phyloP scores from a whole-genome alignment of 2,888 invertebrate genomes.

The Melinaea marsaeus region DNA sequence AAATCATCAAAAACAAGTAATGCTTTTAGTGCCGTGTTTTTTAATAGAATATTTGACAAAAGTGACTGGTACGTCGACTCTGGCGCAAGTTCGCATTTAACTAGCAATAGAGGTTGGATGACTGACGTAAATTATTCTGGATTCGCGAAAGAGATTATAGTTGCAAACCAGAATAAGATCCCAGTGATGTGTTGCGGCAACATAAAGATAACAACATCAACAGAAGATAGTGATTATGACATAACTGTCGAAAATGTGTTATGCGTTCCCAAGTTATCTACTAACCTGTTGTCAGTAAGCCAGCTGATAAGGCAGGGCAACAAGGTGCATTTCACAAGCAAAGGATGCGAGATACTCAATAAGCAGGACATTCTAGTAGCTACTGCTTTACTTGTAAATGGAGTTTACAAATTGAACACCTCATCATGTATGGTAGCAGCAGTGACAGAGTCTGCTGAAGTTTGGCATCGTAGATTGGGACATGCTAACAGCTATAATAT shows the following conservation, averaged over 20 bases:
- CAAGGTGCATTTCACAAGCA: conserved; percentile 18
- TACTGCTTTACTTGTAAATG: too few species aligned
- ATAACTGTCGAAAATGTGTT: conserved; percentile 22
- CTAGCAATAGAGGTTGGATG: conserved; percentile 16
- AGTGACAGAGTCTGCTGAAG: conserved; percentile 9
- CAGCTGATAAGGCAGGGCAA: conserved; percentile 24
- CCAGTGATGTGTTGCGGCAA: conserved; percentile 26
- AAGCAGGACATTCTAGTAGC: too few species aligned
- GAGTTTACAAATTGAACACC: conserved; percentile 19
- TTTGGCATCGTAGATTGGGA: conserved; percentile 29
- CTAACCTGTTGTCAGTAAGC: conserved; percentile 25
- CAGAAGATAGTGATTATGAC: conserved; percentile 19
- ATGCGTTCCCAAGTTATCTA: conserved; percentile 20
- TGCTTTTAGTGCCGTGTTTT: conserved; percentile 32
- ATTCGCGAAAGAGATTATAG: too few species aligned
- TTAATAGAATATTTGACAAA: conserved; percentile 23
- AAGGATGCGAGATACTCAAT: conserved; percentile 16
- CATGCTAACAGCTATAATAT: conserved; percentile 25
- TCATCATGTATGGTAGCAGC: conserved; percentile 16
- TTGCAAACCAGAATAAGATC: conserved; percentile 17
- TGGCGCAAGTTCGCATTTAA: conserved; percentile 20
- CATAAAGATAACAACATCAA: conserved; percentile 10
- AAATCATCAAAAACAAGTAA: conserved; percentile 11
- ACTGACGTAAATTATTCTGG: conserved; percentile 8
- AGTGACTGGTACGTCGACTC: conserved; percentile 32